Conservation (phyloP, 2,113 vertebrate genomes). For the Telmatochromis sp. region DNA sequence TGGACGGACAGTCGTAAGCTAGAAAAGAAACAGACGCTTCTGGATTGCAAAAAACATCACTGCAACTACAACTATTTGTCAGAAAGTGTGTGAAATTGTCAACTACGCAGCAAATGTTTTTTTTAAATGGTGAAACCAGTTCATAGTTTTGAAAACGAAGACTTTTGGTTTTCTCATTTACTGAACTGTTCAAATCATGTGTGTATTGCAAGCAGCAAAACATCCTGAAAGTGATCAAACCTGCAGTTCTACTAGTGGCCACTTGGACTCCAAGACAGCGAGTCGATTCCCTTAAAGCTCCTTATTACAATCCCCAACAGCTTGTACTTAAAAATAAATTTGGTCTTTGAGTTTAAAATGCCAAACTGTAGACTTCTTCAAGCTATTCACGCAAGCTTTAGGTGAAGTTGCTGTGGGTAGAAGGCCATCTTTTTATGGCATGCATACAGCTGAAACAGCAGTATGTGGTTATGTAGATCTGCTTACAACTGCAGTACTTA, state of each 20-base stretch:
- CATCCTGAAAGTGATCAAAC: neutral
- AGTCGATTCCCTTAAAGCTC: neutral
- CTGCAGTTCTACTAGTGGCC: neutral
- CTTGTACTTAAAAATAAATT: neutral
- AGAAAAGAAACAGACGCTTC: neutral
- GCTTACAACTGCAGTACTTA: neutral
- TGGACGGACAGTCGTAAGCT: accelerated
- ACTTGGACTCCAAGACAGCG: neutral
- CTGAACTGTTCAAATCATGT: neutral
- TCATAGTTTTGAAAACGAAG: accelerated
- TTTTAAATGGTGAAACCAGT: accelerated
- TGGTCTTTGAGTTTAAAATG: neutral
- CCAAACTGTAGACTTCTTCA: neutral
- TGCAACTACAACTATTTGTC: neutral
- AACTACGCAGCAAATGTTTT: accelerated
- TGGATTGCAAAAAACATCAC: neutral
- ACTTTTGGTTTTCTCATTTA: neutral
- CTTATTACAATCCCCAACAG: neutral
- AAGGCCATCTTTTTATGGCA: neutral
- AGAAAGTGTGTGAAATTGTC: neutral
- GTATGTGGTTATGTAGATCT: neutral
- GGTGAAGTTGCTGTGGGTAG: accelerated
- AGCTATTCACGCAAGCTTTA: neutral
- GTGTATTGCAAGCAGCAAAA: neutral
- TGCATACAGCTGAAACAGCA: neutral